phyloP scores from a whole-genome alignment of 1,140 invertebrate species.

The Drosophila sp. region DNA sequence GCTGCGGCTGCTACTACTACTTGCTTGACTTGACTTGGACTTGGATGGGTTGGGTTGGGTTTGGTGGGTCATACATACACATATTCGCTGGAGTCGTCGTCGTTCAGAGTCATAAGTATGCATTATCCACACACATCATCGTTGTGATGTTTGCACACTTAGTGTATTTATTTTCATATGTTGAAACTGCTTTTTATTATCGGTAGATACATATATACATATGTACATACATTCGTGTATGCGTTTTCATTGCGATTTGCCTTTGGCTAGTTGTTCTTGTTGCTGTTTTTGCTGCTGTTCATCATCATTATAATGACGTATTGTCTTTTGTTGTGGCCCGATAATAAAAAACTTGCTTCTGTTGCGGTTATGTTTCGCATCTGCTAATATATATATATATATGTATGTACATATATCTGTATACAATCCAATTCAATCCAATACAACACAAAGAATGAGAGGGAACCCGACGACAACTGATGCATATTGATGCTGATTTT shows the following conservation, averaged over 20 bases:
- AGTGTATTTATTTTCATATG: slow-evolving; percentile 35
- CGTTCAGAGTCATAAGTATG: slow-evolving; percentile 8
- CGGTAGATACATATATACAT: slow-evolving; percentile 1
- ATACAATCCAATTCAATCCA: slow-evolving; percentile 7
- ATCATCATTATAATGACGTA: slow-evolving; percentile 45
- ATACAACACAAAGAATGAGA: slow-evolving; percentile 24
- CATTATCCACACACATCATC: slow-evolving; percentile 10
- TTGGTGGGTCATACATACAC: slow-evolving; percentile 1
- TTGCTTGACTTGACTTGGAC: slow-evolving; percentile 5
- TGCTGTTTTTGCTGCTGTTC: slow-evolving; percentile 34
- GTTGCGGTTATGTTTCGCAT: slow-evolving; percentile 44
- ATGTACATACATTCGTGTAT: slow-evolving; percentile 2
- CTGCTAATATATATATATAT: slow-evolving; percentile 11
- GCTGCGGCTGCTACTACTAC: neutral
- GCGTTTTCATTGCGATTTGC: slow-evolving; percentile 13
- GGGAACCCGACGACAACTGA: slow-evolving; percentile 21
- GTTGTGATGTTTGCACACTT: slow-evolving; percentile 10
- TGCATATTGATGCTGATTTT: slow-evolving; percentile 50
- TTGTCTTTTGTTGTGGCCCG: slow-evolving; percentile 51
- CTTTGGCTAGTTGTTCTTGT: slow-evolving; percentile 22
- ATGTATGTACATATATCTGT: neutral
- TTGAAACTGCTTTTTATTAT: slow-evolving; percentile 49
- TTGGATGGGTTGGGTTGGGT: slow-evolving; percentile 10
- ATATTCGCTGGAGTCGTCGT: neutral
- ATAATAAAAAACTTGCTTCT: slow-evolving; percentile 34